A percentile compares a stretch with the other conserved stretches of the same genome.
Evolutionary conservation across 2,888 invertebrate species (phyloP).

Genomic region (Schrankia costaestrigalis): DNA sequence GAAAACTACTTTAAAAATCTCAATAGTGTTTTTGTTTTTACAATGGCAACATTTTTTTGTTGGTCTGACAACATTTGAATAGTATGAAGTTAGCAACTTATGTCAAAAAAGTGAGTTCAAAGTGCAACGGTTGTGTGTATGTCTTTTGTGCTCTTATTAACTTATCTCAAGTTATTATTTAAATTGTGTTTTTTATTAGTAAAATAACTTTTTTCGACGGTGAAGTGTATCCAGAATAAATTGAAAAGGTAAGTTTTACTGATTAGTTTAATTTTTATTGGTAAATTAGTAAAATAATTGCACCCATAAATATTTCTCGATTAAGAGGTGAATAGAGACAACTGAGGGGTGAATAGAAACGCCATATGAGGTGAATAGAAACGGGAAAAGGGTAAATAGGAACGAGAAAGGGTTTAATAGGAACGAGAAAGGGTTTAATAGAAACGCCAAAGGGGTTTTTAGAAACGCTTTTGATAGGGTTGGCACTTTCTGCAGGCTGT

Average conservation of each 20-base stretch:
- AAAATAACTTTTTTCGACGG: conserved; percentile 9
- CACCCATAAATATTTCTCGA: conserved; percentile 11
- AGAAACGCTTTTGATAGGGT: conserved; percentile 14
- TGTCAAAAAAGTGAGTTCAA: conserved; percentile 10
- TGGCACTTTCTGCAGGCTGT: conserved; percentile 14
- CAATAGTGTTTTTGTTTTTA: conserved; percentile 10
- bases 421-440: no score
- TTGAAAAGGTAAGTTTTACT: conserved; percentile 11
- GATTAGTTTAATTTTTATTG: conserved; percentile 13
- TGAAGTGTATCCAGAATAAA: conserved; percentile 10
- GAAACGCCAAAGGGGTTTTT: conserved; percentile 14
- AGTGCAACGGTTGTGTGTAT: conserved; percentile 10
- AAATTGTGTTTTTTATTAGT: no score
- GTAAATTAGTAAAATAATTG: conserved; percentile 7
- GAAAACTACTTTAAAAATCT: conserved; percentile 11
- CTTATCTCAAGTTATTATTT: conserved; percentile 8
- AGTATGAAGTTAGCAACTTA: conserved; percentile 9
- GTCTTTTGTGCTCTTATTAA: conserved; percentile 11
- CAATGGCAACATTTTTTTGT: conserved; percentile 9
- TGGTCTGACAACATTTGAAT: conserved; percentile 11
- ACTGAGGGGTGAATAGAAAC: conserved; percentile 10
- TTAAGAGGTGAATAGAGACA: conserved; percentile 12
- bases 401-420: no score
- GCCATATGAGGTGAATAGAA: conserved; percentile 10
- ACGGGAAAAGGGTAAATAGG: conserved; percentile 10